These are phyloP conservation scores for Hystrix cristata DNA, from an alignment of 2,113 vertebrate species.

Conservation along the genomic window DNA sequence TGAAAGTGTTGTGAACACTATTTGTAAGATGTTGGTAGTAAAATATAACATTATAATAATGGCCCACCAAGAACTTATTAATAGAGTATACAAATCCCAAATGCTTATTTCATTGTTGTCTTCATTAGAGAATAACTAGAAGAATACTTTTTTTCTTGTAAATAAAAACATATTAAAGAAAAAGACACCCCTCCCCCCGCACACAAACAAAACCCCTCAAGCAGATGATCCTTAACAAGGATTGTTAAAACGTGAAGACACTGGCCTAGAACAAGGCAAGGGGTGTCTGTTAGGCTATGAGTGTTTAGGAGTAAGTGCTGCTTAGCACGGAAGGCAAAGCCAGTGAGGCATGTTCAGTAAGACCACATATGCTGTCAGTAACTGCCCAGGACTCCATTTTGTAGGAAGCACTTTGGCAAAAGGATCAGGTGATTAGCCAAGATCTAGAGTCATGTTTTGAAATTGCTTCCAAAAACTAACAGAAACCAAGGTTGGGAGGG, in stretches of 20 bases:
- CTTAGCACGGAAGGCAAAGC: background rate
- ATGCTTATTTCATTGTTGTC: background rate
- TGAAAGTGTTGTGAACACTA: background rate
- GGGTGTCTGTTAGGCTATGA: fast-evolving
- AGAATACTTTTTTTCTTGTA: background rate
- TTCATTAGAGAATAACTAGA: background rate
- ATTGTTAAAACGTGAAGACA: background rate
- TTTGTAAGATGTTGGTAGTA: too few relatives aligned
- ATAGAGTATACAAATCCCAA: background rate
- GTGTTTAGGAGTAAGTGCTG: fast-evolving
- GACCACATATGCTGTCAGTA: background rate
- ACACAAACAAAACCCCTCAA: background rate
- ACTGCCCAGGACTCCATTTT: background rate
- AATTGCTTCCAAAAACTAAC: background rate
- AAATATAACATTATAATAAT: background rate
- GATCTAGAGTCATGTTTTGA: background rate
- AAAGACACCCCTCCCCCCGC: background rate
- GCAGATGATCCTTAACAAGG: background rate
- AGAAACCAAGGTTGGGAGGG: background rate
- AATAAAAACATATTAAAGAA: background rate
- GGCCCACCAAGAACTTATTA: background rate
- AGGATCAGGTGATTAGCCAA: background rate
- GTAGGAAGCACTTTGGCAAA: background rate
- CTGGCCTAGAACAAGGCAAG: background rate
- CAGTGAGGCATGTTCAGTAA: fast-evolving